Evolutionary conservation across 1,140 invertebrate species (phyloP).

Genomic region (Lineus longissimus): DNA sequence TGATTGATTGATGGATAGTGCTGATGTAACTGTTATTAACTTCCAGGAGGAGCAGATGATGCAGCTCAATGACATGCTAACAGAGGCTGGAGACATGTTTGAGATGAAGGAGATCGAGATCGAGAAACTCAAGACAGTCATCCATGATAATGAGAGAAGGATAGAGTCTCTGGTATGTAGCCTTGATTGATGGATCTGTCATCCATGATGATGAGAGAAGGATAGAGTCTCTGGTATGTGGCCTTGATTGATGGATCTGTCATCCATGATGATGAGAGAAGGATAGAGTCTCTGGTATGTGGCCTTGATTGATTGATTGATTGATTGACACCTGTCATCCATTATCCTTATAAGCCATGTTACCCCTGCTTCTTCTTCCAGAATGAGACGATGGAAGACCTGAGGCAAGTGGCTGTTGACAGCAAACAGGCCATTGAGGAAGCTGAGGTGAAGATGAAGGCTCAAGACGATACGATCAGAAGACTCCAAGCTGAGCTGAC

Average conservation of each 20-base stretch:
- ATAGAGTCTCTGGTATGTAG: neutral
- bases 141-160: neutral
- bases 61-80: neutral
- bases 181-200: neutral
- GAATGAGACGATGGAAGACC: neutral
- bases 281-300: neutral
- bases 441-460: neutral
- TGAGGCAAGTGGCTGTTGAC: constrained; percentile 5
- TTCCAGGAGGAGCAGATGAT: neutral
- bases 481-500: neutral
- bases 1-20: no score
- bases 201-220: constrained; percentile 1
- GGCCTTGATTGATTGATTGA: neutral
- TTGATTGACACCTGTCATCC: no score
- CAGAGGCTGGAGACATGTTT: neutral
- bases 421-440: constrained; percentile 1
- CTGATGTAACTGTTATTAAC: neutral
- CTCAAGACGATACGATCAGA: neutral
- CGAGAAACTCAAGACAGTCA: neutral
- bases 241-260: neutral
- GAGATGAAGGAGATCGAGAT: neutral
- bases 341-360: neutral
- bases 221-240: neutral
- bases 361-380: neutral
- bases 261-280: neutral